phyloP scores from a whole-genome alignment of 2,888 invertebrate species.

The Mayetiola destructor region DNA sequence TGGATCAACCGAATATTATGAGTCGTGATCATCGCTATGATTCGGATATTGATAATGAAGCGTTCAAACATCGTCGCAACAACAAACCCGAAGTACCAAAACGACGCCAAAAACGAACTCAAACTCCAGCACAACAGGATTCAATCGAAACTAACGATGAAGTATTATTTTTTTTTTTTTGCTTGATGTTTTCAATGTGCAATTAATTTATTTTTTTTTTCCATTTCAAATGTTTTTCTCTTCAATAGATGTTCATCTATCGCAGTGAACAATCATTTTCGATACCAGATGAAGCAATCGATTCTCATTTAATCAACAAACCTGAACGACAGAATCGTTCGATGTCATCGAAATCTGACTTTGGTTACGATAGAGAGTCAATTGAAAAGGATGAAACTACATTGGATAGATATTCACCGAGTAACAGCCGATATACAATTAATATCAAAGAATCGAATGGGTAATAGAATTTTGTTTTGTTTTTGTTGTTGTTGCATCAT shows the following conservation, averaged over 20 bases:
- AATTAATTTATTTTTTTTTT: background rate
- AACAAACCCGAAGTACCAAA: constrained; percentile 30
- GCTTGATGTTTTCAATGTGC: background rate
- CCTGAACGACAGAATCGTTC: background rate
- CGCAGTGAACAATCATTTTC: background rate
- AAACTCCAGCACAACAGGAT: constrained; percentile 31
- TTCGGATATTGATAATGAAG: constrained; percentile 7
- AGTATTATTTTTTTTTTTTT: background rate
- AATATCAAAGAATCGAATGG: constrained; percentile 7
- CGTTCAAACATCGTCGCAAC: constrained; percentile 14
- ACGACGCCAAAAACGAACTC: constrained; percentile 30
- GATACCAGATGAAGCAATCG: background rate
- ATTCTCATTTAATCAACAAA: background rate
- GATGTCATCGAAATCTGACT: background rate
- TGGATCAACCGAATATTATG: constrained; percentile 41
- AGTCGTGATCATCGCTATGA: constrained; percentile 17
- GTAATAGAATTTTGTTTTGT: background rate
- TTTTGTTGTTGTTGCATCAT: background rate
- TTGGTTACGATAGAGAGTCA: background rate
- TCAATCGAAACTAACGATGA: constrained; percentile 22
- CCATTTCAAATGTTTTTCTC: background rate
- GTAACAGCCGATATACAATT: background rate
- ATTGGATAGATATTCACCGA: background rate
- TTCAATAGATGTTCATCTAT: background rate
- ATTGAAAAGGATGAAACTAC: background rate